These are phyloP conservation scores for Anas platyrhynchos DNA, from an alignment of 2,113 vertebrate species.

Conservation along the genomic window DNA sequence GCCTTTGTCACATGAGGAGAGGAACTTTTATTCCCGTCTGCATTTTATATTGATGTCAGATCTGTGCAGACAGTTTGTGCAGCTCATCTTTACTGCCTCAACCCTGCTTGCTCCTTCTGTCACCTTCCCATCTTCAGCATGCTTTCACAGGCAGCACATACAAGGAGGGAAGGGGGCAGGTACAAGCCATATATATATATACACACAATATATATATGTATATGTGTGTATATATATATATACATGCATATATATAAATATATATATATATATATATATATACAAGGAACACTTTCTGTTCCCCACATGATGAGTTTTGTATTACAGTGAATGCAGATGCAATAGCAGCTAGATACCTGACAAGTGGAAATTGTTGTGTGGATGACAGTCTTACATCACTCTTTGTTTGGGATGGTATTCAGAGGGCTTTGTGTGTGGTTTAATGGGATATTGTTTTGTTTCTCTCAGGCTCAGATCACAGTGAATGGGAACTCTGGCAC, in stretches of 20 bases:
- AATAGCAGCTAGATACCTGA: constrained; percentile 16
- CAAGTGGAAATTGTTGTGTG: not conserved
- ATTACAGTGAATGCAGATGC: constrained; percentile 43
- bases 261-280: not conserved
- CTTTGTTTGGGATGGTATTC: not conserved
- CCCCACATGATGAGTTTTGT: constrained; percentile 13
- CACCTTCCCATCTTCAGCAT: not conserved
- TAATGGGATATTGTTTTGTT: constrained; percentile 67
- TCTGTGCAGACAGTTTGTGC: not conserved
- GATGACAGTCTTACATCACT: not conserved
- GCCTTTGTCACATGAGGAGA: not conserved
- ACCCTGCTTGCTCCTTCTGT: not conserved
- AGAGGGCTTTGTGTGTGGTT: constrained; percentile 13
- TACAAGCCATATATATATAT: not conserved
- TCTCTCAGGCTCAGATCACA: constrained; percentile 87
- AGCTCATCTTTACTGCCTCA: not conserved
- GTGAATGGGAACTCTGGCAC: constrained; percentile 89
- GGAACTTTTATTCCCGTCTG: not conserved
- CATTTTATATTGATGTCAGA: not conserved
- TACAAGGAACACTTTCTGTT: not conserved
- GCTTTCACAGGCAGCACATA: not conserved
- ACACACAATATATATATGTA: not conserved
- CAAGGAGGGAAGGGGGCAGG: not conserved
- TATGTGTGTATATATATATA: not conserved
- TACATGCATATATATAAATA: not conserved